phyloP scores from a whole-genome alignment of 2,797 vertebrate species.

The Rhinichthys osculus region DNA sequence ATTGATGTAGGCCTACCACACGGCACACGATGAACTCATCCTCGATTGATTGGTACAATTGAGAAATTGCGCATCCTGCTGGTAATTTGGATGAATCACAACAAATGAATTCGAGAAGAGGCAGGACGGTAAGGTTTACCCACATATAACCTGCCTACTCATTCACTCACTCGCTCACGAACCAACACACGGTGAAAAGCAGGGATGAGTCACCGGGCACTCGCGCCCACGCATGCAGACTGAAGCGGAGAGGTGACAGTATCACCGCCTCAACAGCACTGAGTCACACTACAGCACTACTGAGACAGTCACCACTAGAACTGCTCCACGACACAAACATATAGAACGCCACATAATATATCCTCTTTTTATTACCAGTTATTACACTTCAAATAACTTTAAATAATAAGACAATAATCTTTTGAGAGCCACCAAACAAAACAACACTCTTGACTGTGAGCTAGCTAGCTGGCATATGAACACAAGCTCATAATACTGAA shows the following conservation, averaged over 20 bases:
- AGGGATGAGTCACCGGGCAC: slow-evolving; percentile 52
- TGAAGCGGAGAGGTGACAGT: slow-evolving; percentile 14
- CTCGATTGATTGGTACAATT: neutral
- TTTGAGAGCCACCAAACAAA: neutral
- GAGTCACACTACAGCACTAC: slow-evolving; percentile 34
- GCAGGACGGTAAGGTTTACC: slow-evolving; percentile 17
- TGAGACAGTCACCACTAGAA: slow-evolving; percentile 15
- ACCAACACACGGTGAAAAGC: slow-evolving; percentile 39
- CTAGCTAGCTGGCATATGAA: neutral
- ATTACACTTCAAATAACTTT: neutral
- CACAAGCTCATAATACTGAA: slow-evolving; percentile 5
- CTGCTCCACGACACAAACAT: slow-evolving; percentile 21
- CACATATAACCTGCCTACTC: slow-evolving; percentile 39
- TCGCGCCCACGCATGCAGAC: slow-evolving; percentile 37
- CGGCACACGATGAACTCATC: neutral
- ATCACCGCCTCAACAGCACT: slow-evolving; percentile 41
- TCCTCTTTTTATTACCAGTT: neutral
- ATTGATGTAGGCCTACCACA: neutral
- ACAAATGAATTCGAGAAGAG: neutral
- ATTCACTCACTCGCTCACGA: slow-evolving; percentile 25
- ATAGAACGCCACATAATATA: neutral
- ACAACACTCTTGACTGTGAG: neutral
- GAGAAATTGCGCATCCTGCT: slow-evolving; percentile 34
- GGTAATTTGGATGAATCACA: slow-evolving; percentile 45
- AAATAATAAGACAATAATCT: neutral